Base-by-base conservation (phyloP, 2,113 vertebrate species). In the Thunnus maccoyii region DNA sequence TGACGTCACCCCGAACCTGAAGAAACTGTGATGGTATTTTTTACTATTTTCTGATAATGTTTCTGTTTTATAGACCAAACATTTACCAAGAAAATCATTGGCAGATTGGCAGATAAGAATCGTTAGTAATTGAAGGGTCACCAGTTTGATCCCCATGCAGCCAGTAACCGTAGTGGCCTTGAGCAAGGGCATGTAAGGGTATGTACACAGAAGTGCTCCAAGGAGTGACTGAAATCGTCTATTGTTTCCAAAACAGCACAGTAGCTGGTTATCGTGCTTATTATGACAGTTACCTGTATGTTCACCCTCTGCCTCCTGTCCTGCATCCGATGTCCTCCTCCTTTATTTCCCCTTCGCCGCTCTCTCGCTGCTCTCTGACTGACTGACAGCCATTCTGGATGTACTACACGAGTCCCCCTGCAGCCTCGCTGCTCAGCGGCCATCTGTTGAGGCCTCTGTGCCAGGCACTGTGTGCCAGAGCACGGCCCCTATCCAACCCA, bases 391-490 rank as follows among this genome's bases (percentile, higher is more conserved):
- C 69, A 72, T 70, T 76, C 66, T 89, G 76, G 86, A 85, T 86
- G 76, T 76, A 81, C 87, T 50, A 70, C 68, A 68, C 76, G 80
- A 77, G 84, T 85, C 60, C 86, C 90, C 91, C 90, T 72, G 81
- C 78, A 88, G 88, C 86, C 81, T 88, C 58, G 73, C 90, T 92
- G 87, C 88, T 91, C 91, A 83, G 76, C 74, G 48, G 90, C 94
- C 93, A 95, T 95, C 94, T 95, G 94, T 89, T 85, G 66, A 67
- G 77, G 66, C 78, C 84, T 92, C 84, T 58, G 85, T 92, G 92
- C 91, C 94, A 93, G 91, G 55, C 82, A 71, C 77, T 78, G 85
- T 86, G 66, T 92, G 91, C 91, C 89, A 93, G 86, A 80, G 67
- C 41, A 5, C 18, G 46, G 79, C 77, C 84, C 69, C 82, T 70